Evolutionary conservation across 2,113 vertebrate species (phyloP), one percentile per base, ranked within the genome.

Genomic region (Cyanoderma ruficeps): DNA sequence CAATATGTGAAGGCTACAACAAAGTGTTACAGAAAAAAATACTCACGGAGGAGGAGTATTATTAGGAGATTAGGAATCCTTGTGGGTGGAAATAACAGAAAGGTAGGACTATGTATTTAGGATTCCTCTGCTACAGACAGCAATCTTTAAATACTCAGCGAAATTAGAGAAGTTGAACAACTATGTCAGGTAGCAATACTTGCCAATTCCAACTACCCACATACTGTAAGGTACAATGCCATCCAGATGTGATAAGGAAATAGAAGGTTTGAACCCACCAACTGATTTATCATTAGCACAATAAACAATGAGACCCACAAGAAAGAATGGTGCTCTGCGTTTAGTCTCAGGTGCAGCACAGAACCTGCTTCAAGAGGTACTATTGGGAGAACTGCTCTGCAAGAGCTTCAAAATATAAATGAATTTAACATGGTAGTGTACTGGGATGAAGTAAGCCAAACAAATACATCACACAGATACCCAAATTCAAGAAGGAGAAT

Each of bases 401-500:
- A 67, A 83, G 21, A 83, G 14, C 56, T 92, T 78, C 39, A 55
- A 59, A 70, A 22, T 39, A 21, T 17, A 67, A 81, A 33, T 77
- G 42, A 89, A 70, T 16, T 67, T 55, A 55, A 55, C 46, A 30
- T 15, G 33, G 46, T 35, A 57, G 35, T 14, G 33, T 33, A 65
- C 33, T 28, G 35, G 27, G 63, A 88, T 47, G 33, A 63, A 93
- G 63, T 57, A 86, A 93, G 71, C 35, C 59, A 86, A 96, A 94
- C 21, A 95, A 94, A 93, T 74, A 53, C 50, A 88, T 59, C 63
- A 81, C 90, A 90, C 16, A 88, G 71, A 69, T 92, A 92, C 55
- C 63, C 55, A 70, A 11, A 90, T 96, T 90, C 86, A 86, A 94
- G 68, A 86, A 86, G 35, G 21, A 55, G 68, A 93, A 92, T 92